phyloP scores from a whole-genome alignment of 2,113 vertebrate species.

The Scomber colias region DNA sequence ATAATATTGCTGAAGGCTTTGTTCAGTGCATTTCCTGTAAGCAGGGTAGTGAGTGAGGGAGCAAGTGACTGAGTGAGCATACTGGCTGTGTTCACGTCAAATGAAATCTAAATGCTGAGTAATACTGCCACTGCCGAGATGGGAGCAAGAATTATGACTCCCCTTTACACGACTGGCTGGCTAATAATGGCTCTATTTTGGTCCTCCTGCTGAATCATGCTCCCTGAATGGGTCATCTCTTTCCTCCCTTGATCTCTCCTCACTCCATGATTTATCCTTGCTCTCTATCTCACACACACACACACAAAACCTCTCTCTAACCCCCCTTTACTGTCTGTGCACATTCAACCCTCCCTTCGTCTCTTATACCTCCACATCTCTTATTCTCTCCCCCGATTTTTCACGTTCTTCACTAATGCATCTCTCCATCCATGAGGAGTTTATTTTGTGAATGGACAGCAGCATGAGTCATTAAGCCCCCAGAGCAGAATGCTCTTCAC shows the following conservation, averaged over 20 bases:
- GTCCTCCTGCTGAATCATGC: slow-evolving; percentile 78
- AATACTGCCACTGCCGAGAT: slow-evolving; percentile 63
- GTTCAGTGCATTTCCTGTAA: background rate
- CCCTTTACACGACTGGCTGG: slow-evolving; percentile 67
- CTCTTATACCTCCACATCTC: slow-evolving; percentile 3
- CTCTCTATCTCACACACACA: slow-evolving; percentile 26
- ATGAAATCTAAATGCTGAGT: slow-evolving; percentile 69
- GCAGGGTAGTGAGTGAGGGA: background rate
- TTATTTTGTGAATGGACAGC: slow-evolving; percentile 73
- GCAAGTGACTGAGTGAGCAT: background rate
- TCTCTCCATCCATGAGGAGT: slow-evolving; percentile 45
- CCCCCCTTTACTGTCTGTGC: background rate
- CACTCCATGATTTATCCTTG: slow-evolving; percentile 49
- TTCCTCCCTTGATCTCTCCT: slow-evolving; percentile 49
- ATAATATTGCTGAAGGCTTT: background rate
- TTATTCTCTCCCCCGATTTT: background rate
- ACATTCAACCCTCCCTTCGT: slow-evolving; percentile 6
- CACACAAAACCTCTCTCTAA: background rate
- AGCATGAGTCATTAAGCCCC: slow-evolving; percentile 62
- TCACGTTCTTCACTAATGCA: slow-evolving; percentile 11
- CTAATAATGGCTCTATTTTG: slow-evolving; percentile 80
- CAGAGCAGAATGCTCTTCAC: slow-evolving; percentile 43
- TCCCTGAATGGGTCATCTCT: slow-evolving; percentile 66
- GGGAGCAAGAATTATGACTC: slow-evolving; percentile 68
- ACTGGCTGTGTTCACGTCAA: slow-evolving; percentile 17